phyloP scores from a whole-genome alignment of 2,888 invertebrate genomes.

The Heterodera filipjevi region DNA sequence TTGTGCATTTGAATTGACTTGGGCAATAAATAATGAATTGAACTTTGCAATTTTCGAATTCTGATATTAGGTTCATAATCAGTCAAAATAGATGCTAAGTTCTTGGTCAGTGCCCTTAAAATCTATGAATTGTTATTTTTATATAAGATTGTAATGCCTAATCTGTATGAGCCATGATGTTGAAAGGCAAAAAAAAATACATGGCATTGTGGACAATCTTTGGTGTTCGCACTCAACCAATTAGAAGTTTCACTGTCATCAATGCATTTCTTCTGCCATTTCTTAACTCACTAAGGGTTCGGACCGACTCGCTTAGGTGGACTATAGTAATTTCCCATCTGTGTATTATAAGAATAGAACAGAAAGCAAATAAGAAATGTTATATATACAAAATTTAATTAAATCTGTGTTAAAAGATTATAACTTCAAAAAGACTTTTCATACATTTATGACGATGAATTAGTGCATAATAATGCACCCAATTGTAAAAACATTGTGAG shows the following conservation, averaged over 20 bases:
- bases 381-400: too few relatives aligned
- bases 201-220: slow-evolving; percentile 97
- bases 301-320: slow-evolving; percentile 57
- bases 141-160: too few relatives aligned
- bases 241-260: slow-evolving; percentile 98
- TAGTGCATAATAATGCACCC: not conserved
- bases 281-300: slow-evolving; percentile 68
- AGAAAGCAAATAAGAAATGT: not conserved
- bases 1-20: too few relatives aligned
- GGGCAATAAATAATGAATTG: too few relatives aligned
- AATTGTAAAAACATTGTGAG: not conserved
- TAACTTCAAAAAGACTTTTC: too few relatives aligned
- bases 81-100: too few relatives aligned
- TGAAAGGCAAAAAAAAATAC: slow-evolving; percentile 68
- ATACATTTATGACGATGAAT: not conserved
- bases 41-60: too few relatives aligned
- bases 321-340: slow-evolving; percentile 62
- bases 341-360: not conserved
- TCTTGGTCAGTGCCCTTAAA: too few relatives aligned
- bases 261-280: slow-evolving; percentile 98
- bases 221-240: slow-evolving; percentile 99
- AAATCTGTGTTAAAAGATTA: too few relatives aligned
- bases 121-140: too few relatives aligned
- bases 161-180: too few relatives aligned
- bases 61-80: too few relatives aligned